Evolutionary conservation across 2,113 vertebrate species (phyloP).

Genomic region (Cochlearius cochlearius): DNA sequence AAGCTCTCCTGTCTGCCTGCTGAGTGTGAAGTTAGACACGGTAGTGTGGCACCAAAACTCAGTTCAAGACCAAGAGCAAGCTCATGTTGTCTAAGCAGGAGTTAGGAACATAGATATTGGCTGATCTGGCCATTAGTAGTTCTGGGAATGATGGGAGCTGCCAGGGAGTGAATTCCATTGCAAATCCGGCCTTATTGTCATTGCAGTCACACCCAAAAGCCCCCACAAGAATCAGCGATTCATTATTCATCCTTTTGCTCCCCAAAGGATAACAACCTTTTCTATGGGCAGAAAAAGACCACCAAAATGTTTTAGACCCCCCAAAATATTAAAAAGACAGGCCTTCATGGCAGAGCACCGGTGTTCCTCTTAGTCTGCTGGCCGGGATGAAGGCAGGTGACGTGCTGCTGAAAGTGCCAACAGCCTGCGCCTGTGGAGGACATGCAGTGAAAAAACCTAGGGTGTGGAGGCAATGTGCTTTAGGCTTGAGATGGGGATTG

Average conservation of each 20-base stretch:
- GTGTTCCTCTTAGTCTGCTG: background rate
- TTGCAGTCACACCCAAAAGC: background rate
- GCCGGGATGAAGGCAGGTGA: background rate
- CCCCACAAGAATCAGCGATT: background rate
- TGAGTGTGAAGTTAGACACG: background rate
- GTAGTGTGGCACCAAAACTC: background rate
- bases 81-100: background rate
- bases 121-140: background rate
- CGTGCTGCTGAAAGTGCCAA: background rate
- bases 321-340: background rate
- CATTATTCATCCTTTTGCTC: background rate
- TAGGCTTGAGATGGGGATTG: background rate
- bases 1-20: background rate
- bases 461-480: background rate
- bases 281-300: background rate
- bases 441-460: background rate
- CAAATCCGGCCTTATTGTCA: background rate
- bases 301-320: background rate
- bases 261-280: background rate
- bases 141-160: background rate
- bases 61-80: background rate
- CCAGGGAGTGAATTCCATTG: background rate
- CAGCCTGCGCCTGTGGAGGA: background rate
- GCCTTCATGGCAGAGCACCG: background rate
- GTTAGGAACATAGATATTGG: background rate